A percentile compares a stretch with the other conserved stretches of the same genome.
These are phyloP conservation scores for Capromys pilorides DNA, from an alignment of 2,797 vertebrate species.

Conservation along the genomic window DNA sequence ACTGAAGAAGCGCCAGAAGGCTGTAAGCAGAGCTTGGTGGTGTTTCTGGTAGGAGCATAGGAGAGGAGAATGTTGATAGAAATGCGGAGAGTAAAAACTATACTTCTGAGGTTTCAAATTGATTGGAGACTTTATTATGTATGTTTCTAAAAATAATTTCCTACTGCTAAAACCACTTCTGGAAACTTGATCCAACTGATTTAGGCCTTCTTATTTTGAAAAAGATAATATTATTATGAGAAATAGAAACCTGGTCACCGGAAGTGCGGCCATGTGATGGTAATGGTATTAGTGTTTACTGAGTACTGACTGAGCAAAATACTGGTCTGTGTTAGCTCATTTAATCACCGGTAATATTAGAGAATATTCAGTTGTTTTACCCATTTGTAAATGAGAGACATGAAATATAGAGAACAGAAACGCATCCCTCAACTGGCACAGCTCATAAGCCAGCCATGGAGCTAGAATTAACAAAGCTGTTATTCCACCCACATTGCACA, in stretches of 20 bases:
- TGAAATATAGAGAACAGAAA: conserved; percentile 15
- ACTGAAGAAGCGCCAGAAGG: neutral
- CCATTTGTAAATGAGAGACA: neutral
- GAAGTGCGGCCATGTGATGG: neutral
- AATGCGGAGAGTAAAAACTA: neutral
- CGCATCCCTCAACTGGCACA: neutral
- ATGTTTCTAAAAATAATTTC: neutral
- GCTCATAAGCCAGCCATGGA: neutral
- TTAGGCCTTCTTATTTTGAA: neutral
- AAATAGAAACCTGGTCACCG: neutral
- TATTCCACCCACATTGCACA: neutral
- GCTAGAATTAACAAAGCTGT: neutral
- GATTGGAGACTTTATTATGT: neutral
- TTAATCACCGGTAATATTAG: conserved; percentile 21
- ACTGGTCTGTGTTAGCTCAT: conserved; percentile 18
- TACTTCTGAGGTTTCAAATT: neutral
- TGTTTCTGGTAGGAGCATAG: neutral
- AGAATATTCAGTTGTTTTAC: neutral
- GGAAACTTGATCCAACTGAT: neutral
- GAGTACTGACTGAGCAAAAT: neutral
- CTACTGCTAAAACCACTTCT: neutral
- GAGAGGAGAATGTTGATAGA: neutral
- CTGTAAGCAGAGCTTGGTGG: neutral
- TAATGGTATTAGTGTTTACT: neutral
- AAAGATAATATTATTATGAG: neutral